Base-by-base conservation (phyloP, 2,888 invertebrate genomes). In the Theodoxus fluviatilis region DNA sequence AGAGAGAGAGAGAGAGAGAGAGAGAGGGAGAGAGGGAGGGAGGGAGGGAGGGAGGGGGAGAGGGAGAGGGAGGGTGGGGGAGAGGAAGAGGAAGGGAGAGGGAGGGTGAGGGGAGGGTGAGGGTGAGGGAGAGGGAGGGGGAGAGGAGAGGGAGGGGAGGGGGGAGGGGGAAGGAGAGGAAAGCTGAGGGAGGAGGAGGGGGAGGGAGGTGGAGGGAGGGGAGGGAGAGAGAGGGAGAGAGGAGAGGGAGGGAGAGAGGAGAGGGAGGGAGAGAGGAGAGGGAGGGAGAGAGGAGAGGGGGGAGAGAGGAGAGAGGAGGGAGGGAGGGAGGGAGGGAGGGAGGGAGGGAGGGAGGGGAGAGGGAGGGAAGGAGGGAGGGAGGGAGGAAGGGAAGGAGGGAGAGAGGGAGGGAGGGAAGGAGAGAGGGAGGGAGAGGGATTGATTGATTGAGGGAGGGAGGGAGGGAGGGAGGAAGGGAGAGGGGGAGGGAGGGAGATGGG, bases 371-470 rank as follows among this genome's bases (percentile, higher is more conserved):
- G 43, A 43, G 18, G 25, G 49, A 22, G 43, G 9, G 43, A 43
- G 43, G 43, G 15, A 6, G n/a, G 52, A 52, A 35, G 3, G 57
- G 18, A 25, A 18, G 57, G 57, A 3, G 28, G 33, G 4, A 28
- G n/a, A 52, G 52, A 52, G 9, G 4, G 52, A 52, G 52, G 25
- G 52, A 52, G 52, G 25, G n/a, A 52, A 25, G 25, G 52, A 52
- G 52, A 52, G 6, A 52, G 52, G 25, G 52, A 52, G 52, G 25
- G 52, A 52, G 52, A 52, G 52, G 25, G 52, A 52, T n/a, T 22
- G 52, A 52, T n/a, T 22, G 52, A 52, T n/a, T 22, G 3, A 25
- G 57, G 31, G 9, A 57, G 43, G 9, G n/a, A n/a, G n/a, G n/a
- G n/a, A n/a, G n/a, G n/a, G n/a, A n/a, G n/a, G n/a, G n/a, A n/a